Percentiles rank a stretch among this genome's conserved stretches.
Evolutionary conservation across 2,113 vertebrate species (phyloP).

Genomic region (Microcebus jonahi): DNA sequence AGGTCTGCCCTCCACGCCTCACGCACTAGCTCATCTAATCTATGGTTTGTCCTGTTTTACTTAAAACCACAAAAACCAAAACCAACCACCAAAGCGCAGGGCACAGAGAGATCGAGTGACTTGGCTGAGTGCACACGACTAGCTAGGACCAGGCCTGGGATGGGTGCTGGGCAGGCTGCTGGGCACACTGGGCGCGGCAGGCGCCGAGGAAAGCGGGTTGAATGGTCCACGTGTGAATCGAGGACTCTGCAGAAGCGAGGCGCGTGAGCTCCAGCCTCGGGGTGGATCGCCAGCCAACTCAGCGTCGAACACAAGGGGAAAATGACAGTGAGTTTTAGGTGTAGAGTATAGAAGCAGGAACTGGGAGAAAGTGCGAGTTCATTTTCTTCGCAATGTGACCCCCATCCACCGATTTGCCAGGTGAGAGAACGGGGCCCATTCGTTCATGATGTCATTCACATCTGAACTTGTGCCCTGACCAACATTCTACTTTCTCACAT

Average conservation of each 20-base stretch:
- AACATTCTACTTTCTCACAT: neutral
- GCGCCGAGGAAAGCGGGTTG: accelerated
- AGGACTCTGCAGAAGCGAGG: no score
- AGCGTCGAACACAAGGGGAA: neutral
- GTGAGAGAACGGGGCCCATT: neutral
- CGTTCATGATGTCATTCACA: neutral
- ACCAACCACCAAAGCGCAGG: neutral
- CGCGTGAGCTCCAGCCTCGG: neutral
- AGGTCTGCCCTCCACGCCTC: neutral
- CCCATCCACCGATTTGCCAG: accelerated
- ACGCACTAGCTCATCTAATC: neutral
- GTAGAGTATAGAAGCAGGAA: neutral
- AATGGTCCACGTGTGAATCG: neutral
- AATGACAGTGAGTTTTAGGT: neutral
- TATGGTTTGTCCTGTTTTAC: neutral
- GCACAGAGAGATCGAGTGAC: neutral
- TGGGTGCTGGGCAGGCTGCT: neutral
- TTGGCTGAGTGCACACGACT: neutral
- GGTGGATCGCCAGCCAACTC: neutral
- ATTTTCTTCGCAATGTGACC: neutral
- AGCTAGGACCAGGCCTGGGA: neutral
- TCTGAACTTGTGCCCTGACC: neutral
- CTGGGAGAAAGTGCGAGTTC: accelerated
- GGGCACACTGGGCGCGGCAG: accelerated
- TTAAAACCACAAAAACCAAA: neutral